Conservation (phyloP, 2,797 vertebrate genomes). For the Gymnothorax reevesii region DNA sequence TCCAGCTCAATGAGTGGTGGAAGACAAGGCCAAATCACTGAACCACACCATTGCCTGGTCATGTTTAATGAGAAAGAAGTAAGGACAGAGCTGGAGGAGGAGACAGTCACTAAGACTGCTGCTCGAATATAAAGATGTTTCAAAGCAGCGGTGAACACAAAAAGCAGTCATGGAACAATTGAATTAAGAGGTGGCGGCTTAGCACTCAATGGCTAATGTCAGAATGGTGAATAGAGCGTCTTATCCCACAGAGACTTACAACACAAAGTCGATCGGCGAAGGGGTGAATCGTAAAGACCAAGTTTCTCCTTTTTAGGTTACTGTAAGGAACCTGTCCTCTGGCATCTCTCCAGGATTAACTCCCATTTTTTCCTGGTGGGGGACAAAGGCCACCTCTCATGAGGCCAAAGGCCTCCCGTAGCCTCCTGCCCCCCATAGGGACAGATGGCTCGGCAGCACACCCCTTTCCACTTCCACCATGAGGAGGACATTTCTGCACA, state of each 20-base stretch:
- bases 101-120: background rate
- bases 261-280: slow-evolving; percentile 16
- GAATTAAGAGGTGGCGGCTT: background rate
- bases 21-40: background rate
- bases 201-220: background rate
- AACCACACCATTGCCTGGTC: slow-evolving; percentile 6
- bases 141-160: background rate
- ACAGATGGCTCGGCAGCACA: slow-evolving; percentile 3
- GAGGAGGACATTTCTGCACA: slow-evolving; percentile 3
- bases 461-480: background rate
- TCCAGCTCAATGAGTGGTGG: background rate
- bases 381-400: slow-evolving; percentile 18
- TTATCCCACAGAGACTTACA: slow-evolving; percentile 12
- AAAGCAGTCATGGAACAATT: background rate
- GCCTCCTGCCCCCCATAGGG: background rate
- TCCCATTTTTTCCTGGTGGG: background rate
- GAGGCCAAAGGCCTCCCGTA: background rate
- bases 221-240: slow-evolving; percentile 1
- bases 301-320: background rate
- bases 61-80: background rate
- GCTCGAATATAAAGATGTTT: slow-evolving; percentile 15
- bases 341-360: slow-evolving; percentile 5
- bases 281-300: background rate
- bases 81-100: background rate
- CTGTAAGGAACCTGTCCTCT: slow-evolving; percentile 6